A percentile compares a stretch with the other conserved stretches of the same genome.
These are phyloP conservation scores for Drosophila setosimentum DNA, from an alignment of 2,888 invertebrate species.

Conservation along the genomic window DNA sequence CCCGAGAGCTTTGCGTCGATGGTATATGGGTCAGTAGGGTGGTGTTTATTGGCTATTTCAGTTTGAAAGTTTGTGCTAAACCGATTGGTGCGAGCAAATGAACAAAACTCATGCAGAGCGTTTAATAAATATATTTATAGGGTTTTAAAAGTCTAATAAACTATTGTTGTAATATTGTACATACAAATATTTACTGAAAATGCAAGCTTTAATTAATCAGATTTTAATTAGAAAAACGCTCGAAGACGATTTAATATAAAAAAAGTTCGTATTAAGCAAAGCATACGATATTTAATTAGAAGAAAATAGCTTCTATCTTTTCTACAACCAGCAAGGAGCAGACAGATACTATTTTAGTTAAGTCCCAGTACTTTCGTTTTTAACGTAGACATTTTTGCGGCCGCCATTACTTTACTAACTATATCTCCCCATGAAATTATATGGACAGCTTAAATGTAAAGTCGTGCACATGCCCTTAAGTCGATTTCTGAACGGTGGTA, in stretches of 20 bases:
- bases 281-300: neutral
- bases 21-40: conserved; percentile 76
- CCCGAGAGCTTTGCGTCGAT: conserved; percentile 51
- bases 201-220: neutral
- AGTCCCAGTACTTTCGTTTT: conserved; percentile 43
- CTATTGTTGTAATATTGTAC: conserved; percentile 11
- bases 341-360: neutral
- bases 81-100: conserved; percentile 62
- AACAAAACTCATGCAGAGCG: conserved; percentile 65
- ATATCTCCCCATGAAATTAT: conserved; percentile 38
- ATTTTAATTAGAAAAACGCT: neutral
- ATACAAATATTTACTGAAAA: conserved; percentile 5
- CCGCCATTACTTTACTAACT: conserved; percentile 4
- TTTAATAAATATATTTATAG: conserved; percentile 52
- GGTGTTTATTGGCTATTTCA: conserved; percentile 54
- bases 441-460: conserved; percentile 35
- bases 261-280: neutral
- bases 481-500: conserved; percentile 28
- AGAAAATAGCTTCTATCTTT: neutral
- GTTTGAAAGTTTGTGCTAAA: conserved; percentile 68
- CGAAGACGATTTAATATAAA: neutral
- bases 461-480: conserved; percentile 43
- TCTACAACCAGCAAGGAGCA: neutral
- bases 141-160: conserved; percentile 20
- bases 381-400: conserved; percentile 7